phyloP scores from a whole-genome alignment of 2,113 vertebrate genomes.

The Vulpes ferrilata region DNA sequence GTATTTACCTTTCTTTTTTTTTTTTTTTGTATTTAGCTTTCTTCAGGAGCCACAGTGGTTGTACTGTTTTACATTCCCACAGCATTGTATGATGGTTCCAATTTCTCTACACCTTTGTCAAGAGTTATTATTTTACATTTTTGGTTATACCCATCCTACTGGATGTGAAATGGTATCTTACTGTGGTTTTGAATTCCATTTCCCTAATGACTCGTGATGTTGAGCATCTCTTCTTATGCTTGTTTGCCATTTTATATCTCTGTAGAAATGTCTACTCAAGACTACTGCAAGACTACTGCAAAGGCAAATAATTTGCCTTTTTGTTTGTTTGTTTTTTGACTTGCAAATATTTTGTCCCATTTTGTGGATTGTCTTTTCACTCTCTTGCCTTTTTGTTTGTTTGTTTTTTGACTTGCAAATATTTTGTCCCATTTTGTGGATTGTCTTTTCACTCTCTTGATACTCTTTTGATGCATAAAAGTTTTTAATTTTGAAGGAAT shows the following conservation, averaged over 20 bases:
- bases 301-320: no score
- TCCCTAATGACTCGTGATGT: not conserved
- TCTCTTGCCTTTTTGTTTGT: not conserved
- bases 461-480: not conserved
- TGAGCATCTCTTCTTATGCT: not conserved
- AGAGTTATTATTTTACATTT: not conserved
- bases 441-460: not conserved
- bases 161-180: not conserved
- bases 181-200: not conserved
- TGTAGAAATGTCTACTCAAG: not conserved
- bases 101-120: not conserved
- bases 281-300: no score
- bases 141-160: not conserved
- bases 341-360: constrained; percentile 9
- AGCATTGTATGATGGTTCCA: not conserved
- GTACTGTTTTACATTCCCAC: not conserved
- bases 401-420: not conserved
- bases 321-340: not conserved
- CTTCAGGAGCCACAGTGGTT: not conserved
- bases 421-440: not conserved
- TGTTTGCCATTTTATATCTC: not conserved
- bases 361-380: not conserved
- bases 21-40: not conserved
- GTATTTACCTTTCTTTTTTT: not conserved
- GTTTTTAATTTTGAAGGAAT: not conserved